phyloP scores from a whole-genome alignment of 1,140 invertebrate species.

The Zaprionus ghesquierei region DNA sequence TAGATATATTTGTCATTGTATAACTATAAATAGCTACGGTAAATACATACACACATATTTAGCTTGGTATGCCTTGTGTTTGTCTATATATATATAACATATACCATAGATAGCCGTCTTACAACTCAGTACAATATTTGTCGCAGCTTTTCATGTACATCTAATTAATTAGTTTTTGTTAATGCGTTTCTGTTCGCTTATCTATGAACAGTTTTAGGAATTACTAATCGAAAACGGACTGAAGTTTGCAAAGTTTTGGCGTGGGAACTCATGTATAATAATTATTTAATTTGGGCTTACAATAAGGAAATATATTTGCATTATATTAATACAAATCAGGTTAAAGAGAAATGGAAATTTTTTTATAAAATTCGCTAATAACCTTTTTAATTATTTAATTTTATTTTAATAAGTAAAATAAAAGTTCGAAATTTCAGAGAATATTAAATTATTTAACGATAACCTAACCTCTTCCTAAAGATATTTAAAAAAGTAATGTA shows the following conservation, averaged over 20 bases:
- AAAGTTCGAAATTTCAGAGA: too few relatives aligned
- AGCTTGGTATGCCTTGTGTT: neutral
- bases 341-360: too few relatives aligned
- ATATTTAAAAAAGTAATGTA: too few relatives aligned
- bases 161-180: slow-evolving; percentile 9
- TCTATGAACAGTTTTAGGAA: neutral
- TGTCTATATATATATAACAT: neutral
- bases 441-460: too few relatives aligned
- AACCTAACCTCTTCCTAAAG: too few relatives aligned
- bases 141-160: slow-evolving; percentile 24
- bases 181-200: neutral
- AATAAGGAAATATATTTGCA: neutral
- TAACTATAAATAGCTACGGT: slow-evolving; percentile 50
- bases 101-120: slow-evolving; percentile 17
- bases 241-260: neutral
- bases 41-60: neutral
- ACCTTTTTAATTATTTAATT: too few relatives aligned
- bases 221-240: neutral
- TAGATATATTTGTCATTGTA: slow-evolving; percentile 60
- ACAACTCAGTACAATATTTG: slow-evolving; percentile 62
- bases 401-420: too few relatives aligned
- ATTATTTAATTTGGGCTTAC: neutral
- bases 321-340: too few relatives aligned
- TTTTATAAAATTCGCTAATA: too few relatives aligned
- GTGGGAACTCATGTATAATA: neutral